Evolutionary conservation across 2,797 vertebrate genomes (phyloP).

Genomic region (Sebastes wilsoni): DNA sequence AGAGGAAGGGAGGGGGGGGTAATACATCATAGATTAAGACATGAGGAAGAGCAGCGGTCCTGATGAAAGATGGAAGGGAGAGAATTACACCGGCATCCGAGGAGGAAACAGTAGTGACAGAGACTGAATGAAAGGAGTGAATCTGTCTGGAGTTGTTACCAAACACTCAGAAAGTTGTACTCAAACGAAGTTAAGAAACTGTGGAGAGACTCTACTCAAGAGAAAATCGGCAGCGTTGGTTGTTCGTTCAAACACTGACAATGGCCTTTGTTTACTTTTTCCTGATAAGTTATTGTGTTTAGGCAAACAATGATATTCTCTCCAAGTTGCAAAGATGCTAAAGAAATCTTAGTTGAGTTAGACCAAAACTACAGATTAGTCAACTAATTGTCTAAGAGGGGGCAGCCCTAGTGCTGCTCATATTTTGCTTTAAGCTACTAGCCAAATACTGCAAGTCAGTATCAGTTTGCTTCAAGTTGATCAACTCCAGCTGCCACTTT

Average conservation of each 20-base stretch:
- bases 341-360: too few relatives aligned
- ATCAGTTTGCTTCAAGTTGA: neutral
- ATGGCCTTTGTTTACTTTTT: neutral
- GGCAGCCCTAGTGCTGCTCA: neutral
- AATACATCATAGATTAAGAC: conserved; percentile 68
- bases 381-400: too few relatives aligned
- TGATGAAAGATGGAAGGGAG: conserved; percentile 52
- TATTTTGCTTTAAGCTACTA: neutral
- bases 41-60: conserved; percentile 33
- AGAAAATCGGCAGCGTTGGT: neutral
- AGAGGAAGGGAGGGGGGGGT: conserved; percentile 21
- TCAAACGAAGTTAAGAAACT: conserved; percentile 14
- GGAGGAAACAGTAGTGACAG: conserved; percentile 46
- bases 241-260: neutral
- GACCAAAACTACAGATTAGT: too few relatives aligned
- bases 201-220: neutral
- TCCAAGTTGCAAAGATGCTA: neutral
- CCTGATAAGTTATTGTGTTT: neutral
- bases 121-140: conserved; percentile 41
- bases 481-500: neutral
- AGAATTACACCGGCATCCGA: conserved; percentile 46
- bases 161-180: conserved; percentile 13
- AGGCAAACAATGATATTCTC: neutral
- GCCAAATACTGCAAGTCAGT: neutral
- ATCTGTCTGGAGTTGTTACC: conserved; percentile 23